Percentiles rank a stretch among this genome's conserved stretches.
Evolutionary conservation across 2,888 invertebrate species (phyloP).

Genomic region (Drosophila gaucha): DNA sequence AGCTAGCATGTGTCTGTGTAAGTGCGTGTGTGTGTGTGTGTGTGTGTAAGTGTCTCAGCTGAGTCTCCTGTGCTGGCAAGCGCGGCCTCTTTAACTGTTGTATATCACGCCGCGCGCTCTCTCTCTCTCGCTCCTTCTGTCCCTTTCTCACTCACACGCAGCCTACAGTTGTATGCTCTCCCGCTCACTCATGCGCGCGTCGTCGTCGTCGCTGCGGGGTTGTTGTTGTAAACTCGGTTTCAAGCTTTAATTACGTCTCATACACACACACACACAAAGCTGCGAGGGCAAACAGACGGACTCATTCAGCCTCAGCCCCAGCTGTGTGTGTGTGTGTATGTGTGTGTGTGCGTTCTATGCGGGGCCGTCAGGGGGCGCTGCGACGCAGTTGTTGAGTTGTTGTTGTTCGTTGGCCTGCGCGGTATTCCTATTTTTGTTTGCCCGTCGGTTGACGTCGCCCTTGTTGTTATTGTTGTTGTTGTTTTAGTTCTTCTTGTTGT

Average conservation of each 20-base stretch:
- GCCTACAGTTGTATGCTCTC: conserved; percentile 33
- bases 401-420: conserved; percentile 60
- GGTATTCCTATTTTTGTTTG: conserved; percentile 76
- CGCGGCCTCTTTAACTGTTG: conserved; percentile 23
- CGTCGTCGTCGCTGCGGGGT: conserved; percentile 48
- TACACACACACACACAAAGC: conserved; percentile 38
- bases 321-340: conserved; percentile 25
- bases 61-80: conserved; percentile 44
- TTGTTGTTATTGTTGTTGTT: conserved; percentile 27
- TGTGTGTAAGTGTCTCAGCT: conserved; percentile 16
- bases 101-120: conserved; percentile 9
- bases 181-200: conserved; percentile 60
- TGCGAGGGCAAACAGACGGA: conserved; percentile 58
- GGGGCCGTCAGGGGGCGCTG: conserved; percentile 46
- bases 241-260: conserved; percentile 78
- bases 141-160: conserved; percentile 12
- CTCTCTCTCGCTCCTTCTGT: not conserved
- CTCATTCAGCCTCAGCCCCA: conserved; percentile 58
- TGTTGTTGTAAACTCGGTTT: conserved; percentile 80
- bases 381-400: conserved; percentile 44
- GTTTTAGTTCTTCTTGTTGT: conserved; percentile 39
- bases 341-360: conserved; percentile 41
- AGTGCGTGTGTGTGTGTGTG: conserved; percentile 12
- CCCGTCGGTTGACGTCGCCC: conserved; percentile 45
- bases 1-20: conserved; percentile 2